phyloP scores from a whole-genome alignment of 2,888 invertebrate species.

The Acronicta psi region DNA sequence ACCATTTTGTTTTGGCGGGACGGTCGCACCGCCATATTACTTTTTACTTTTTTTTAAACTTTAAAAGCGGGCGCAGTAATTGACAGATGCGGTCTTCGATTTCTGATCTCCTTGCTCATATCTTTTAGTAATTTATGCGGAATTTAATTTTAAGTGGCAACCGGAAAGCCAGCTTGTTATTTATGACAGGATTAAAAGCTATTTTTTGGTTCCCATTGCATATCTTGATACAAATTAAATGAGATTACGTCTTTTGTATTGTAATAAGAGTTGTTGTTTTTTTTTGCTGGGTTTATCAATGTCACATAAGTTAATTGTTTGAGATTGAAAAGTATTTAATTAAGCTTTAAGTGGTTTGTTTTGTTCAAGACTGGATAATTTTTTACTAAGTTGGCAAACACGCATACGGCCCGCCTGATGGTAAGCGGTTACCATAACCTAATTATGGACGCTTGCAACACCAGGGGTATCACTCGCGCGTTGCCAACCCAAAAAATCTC shows the following conservation, averaged over 20 bases:
- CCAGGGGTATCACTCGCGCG: too few species aligned
- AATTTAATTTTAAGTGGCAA: constrained; percentile 69
- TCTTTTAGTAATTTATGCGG: constrained; percentile 61
- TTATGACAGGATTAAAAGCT: constrained; percentile 48
- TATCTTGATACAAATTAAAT: constrained; percentile 45
- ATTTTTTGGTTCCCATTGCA: constrained; percentile 49
- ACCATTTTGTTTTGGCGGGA: constrained; percentile 59
- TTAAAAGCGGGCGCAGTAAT: constrained; percentile 62
- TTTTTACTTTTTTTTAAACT: constrained; percentile 58
- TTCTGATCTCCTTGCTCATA: constrained; percentile 62
- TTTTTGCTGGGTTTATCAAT: constrained; percentile 21
- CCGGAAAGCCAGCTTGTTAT: constrained; percentile 59
- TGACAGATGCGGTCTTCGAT: constrained; percentile 71
- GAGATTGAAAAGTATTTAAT: constrained; percentile 32
- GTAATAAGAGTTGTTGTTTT: constrained; percentile 12
- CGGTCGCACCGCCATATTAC: constrained; percentile 47
- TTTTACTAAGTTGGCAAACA: too few species aligned
- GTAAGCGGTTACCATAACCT: too few species aligned
- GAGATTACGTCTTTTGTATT: constrained; percentile 36
- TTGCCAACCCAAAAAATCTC: too few species aligned
- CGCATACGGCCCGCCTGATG: too few species aligned
- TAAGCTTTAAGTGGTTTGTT: constrained; percentile 6
- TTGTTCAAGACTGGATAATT: background rate
- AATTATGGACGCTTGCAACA: too few species aligned
- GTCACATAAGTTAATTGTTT: constrained; percentile 31